phyloP scores from a whole-genome alignment of 2,797 vertebrate genomes.

The Psittacula derbiana region DNA sequence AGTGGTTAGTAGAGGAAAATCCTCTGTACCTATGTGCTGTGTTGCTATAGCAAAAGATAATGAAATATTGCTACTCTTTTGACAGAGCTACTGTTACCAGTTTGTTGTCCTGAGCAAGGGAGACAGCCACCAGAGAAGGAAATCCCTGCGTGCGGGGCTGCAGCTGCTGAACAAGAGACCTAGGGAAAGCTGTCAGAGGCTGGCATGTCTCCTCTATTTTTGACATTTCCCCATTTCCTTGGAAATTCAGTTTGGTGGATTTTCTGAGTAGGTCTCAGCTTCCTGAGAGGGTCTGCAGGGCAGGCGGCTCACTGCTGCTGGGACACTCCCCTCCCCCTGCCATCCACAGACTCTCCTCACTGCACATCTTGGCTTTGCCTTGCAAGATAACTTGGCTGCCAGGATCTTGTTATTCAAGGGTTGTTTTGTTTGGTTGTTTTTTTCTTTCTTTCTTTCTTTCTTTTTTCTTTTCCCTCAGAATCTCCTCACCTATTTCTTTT shows the following conservation, averaged over 20 bases:
- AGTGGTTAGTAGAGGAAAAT: background rate
- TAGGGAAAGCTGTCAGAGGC: fast-evolving
- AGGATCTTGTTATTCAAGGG: fast-evolving
- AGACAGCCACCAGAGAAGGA: background rate
- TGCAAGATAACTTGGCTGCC: fast-evolving
- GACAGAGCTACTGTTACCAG: fast-evolving
- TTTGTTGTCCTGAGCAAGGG: fast-evolving
- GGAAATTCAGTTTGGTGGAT: fast-evolving
- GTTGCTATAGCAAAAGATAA: background rate
- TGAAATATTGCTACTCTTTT: fast-evolving
- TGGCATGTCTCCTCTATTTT: fast-evolving
- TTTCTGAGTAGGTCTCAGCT: background rate
- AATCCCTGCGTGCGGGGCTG: background rate
- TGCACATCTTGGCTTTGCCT: too few relatives aligned
- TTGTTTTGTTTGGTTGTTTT: background rate
- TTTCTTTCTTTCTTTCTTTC: too few relatives aligned
- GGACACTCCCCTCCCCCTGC: background rate
- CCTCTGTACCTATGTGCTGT: fast-evolving
- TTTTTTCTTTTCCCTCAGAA: background rate
- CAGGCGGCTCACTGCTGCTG: background rate
- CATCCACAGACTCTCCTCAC: background rate
- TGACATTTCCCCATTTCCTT: fast-evolving
- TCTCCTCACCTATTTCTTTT: background rate
- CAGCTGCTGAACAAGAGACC: background rate
- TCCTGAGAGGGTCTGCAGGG: background rate